Conservation (phyloP, 1,140 invertebrate genomes). For the Branchinecta lindahli region DNA sequence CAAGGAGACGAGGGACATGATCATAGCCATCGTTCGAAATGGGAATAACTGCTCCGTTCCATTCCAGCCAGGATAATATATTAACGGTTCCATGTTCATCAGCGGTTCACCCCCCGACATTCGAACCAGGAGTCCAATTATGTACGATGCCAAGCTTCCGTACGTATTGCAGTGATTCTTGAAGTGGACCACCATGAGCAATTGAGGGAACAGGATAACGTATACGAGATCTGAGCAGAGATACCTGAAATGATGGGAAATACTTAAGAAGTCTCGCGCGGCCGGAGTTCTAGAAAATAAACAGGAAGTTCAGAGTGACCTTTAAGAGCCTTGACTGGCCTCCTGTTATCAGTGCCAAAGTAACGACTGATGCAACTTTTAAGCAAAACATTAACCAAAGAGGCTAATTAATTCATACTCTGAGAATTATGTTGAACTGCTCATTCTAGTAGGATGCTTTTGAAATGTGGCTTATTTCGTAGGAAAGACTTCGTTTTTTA, state of each 20-base stretch:
- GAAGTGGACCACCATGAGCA: conserved; percentile 94
- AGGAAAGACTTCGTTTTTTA: too few relatives aligned
- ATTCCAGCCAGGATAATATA: conserved; percentile 75
- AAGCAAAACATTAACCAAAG: too few relatives aligned
- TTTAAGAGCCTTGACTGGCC: not conserved
- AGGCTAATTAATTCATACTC: too few relatives aligned
- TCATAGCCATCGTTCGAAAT: conserved; percentile 79
- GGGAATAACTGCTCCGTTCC: conserved; percentile 62
- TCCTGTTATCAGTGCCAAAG: not conserved
- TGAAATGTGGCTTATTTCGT: too few relatives aligned
- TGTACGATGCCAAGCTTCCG: conserved; percentile 76
- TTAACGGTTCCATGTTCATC: conserved; percentile 60
- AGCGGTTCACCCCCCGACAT: conserved; percentile 74
- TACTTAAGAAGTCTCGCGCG: conserved; percentile 12
- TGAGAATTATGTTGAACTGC: too few relatives aligned
- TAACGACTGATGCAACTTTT: not conserved
- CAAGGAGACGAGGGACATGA: conserved; percentile 40
- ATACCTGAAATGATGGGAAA: conserved; percentile 39
- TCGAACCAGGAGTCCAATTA: conserved; percentile 71
- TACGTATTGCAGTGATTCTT: conserved; percentile 89
- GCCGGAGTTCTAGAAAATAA: conserved; percentile 13
- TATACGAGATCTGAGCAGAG: conserved; percentile 96
- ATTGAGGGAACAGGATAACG: conserved; percentile 91
- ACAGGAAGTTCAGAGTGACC: not conserved
- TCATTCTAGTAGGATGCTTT: too few relatives aligned